Conservation (phyloP, 2,888 invertebrate species). For the Tetramorium bicarinatum region DNA sequence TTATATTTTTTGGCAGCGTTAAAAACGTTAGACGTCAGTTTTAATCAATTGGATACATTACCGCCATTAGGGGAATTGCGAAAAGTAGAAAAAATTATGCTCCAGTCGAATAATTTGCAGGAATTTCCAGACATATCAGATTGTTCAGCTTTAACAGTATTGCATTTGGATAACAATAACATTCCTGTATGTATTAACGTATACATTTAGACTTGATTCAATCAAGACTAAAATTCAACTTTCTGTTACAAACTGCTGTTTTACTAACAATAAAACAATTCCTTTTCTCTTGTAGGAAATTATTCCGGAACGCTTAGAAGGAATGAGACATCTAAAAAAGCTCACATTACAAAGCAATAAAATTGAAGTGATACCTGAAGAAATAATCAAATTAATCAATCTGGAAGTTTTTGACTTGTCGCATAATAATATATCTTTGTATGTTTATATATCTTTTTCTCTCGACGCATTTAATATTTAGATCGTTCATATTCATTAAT, state of each 20-base stretch:
- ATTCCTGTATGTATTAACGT: constrained; percentile 88
- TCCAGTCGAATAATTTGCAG: constrained; percentile 94
- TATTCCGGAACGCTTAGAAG: constrained; percentile 90
- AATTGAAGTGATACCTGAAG: constrained; percentile 92
- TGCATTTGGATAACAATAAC: constrained; percentile 94
- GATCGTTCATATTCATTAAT: not conserved
- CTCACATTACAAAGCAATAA: constrained; percentile 95
- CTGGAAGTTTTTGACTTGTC: constrained; percentile 94
- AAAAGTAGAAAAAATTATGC: constrained; percentile 92
- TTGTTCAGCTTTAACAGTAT: constrained; percentile 92
- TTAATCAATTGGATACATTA: constrained; percentile 90
- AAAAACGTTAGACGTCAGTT: constrained; percentile 91
- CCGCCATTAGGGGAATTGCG: constrained; percentile 92
- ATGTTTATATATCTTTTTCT: constrained; percentile 70
- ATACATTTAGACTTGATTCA: constrained; percentile 26
- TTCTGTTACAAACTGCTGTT: not conserved
- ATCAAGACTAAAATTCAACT: not conserved
- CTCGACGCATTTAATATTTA: not conserved
- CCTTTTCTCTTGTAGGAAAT: constrained; percentile 88
- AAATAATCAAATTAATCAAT: constrained; percentile 91
- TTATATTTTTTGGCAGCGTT: constrained; percentile 87
- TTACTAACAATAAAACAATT: not conserved
- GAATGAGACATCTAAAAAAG: constrained; percentile 91
- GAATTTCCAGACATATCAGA: constrained; percentile 92
- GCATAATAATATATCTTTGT: constrained; percentile 91